phyloP scores from a whole-genome alignment of 1,140 invertebrate species.

The Micrasema minimum region DNA sequence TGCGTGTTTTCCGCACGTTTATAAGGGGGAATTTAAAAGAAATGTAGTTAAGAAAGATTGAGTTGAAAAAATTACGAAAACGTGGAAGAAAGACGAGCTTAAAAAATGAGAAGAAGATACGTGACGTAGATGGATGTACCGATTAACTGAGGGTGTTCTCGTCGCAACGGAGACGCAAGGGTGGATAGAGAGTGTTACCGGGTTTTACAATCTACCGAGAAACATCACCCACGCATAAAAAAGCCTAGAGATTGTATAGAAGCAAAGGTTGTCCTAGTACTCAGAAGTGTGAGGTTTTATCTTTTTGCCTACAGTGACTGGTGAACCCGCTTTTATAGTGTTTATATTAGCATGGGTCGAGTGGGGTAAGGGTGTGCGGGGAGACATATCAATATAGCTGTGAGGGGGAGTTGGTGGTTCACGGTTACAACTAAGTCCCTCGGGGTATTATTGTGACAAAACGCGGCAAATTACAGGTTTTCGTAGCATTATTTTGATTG shows the following conservation, averaged over 20 bases:
- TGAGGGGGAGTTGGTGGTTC: conserved; percentile 26
- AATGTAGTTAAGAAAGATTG: conserved; percentile 46
- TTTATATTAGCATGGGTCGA: not conserved
- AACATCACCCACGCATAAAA: too few species aligned
- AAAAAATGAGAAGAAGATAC: conserved; percentile 52
- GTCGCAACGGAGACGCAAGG: not conserved
- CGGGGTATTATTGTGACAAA: conserved; percentile 22
- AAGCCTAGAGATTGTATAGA: too few species aligned
- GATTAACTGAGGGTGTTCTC: conserved; percentile 44
- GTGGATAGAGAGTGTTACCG: too few species aligned
- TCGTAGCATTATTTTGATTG: not conserved
- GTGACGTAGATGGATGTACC: conserved; percentile 53
- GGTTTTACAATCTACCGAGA: too few species aligned
- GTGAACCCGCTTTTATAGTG: too few species aligned
- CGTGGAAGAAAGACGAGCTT: conserved; percentile 45
- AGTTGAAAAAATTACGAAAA: conserved; percentile 49
- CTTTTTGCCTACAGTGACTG: too few species aligned
- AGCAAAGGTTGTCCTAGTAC: too few species aligned
- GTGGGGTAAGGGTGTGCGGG: not conserved
- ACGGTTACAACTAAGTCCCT: conserved; percentile 13
- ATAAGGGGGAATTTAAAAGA: conserved; percentile 31
- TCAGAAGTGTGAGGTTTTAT: too few species aligned
- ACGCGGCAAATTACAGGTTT: conserved; percentile 6
- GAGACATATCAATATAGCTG: conserved; percentile 49
- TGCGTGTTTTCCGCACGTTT: too few species aligned